Percentiles rank a stretch among this genome's conserved stretches.
phyloP scores from a whole-genome alignment of 1,140 invertebrate species.

The Cheumatopsyche charites region DNA sequence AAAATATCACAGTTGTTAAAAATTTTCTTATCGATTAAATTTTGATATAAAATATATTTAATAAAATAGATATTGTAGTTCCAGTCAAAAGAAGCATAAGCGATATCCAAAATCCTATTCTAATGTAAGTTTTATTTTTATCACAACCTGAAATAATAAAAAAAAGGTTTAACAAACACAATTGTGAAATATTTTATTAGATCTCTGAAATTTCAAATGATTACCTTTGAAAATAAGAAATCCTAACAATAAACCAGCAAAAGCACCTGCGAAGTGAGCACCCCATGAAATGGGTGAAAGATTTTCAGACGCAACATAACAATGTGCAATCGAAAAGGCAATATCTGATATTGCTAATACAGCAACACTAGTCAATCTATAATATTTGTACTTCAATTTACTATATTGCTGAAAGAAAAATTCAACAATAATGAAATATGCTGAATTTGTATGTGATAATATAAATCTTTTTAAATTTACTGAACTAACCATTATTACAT shows the following conservation, averaged over 20 bases:
- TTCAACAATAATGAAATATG: neutral
- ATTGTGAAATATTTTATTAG: neutral
- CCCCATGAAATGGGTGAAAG: slow-evolving; percentile 73
- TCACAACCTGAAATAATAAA: slow-evolving; percentile 42
- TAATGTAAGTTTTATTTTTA: slow-evolving; percentile 28
- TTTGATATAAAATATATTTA: slow-evolving; percentile 38
- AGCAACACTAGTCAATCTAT: slow-evolving; percentile 64
- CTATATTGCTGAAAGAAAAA: slow-evolving; percentile 62
- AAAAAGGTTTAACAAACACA: neutral
- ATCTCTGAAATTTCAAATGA: neutral
- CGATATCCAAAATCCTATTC: slow-evolving; percentile 29
- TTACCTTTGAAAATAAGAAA: slow-evolving; percentile 70
- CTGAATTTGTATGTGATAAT: neutral
- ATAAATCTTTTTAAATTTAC: neutral
- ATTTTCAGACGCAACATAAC: slow-evolving; percentile 54
- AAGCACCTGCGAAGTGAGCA: slow-evolving; percentile 80
- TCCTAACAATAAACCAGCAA: slow-evolving; percentile 79
- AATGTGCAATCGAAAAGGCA: slow-evolving; percentile 58
- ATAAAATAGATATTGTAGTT: slow-evolving; percentile 29
- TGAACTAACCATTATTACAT: slow-evolving; percentile 79
- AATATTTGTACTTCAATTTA: slow-evolving; percentile 64
- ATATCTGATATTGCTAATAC: slow-evolving; percentile 64
- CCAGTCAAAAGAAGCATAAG: slow-evolving; percentile 24
- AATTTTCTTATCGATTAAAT: neutral
- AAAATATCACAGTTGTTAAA: slow-evolving; percentile 25